phyloP scores from a whole-genome alignment of 2,113 vertebrate species.

The Prietella phreatophila region DNA sequence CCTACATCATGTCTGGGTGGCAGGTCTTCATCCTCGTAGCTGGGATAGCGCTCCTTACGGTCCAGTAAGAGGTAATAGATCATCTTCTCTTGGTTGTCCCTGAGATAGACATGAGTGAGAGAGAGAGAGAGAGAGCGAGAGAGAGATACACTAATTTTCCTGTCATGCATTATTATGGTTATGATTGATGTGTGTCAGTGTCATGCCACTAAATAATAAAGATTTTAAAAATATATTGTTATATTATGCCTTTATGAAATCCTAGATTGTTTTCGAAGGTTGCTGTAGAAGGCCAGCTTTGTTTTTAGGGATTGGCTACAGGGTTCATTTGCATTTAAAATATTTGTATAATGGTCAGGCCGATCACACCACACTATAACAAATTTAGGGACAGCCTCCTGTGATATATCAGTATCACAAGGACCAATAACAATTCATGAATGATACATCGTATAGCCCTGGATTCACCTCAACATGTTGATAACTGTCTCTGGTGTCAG shows the following conservation, averaged over 20 bases:
- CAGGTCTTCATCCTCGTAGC: constrained; percentile 90
- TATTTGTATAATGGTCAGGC: not conserved
- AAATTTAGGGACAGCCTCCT: not conserved
- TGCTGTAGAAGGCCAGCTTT: not conserved
- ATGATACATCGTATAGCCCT: not conserved
- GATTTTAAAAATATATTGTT: no score
- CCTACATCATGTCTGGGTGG: constrained; percentile 86
- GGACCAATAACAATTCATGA: not conserved
- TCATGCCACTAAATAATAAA: not conserved
- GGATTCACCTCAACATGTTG: not conserved
- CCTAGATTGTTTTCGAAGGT: not conserved
- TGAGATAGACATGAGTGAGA: constrained; percentile 53
- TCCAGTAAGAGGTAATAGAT: constrained; percentile 91
- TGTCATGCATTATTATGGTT: not conserved
- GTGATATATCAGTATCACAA: not conserved
- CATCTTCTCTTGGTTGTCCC: constrained; percentile 94
- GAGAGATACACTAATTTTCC: not conserved
- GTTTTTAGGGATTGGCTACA: not conserved
- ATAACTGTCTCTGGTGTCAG: not conserved
- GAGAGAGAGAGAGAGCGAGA: constrained; percentile 2
- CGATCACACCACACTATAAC: not conserved
- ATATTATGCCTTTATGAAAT: not conserved
- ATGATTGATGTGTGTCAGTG: not conserved
- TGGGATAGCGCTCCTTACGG: constrained; percentile 90
- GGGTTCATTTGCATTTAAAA: not conserved